Evolutionary conservation across 2,888 invertebrate genomes (phyloP).

Genomic region (Orchesellides sinensis): DNA sequence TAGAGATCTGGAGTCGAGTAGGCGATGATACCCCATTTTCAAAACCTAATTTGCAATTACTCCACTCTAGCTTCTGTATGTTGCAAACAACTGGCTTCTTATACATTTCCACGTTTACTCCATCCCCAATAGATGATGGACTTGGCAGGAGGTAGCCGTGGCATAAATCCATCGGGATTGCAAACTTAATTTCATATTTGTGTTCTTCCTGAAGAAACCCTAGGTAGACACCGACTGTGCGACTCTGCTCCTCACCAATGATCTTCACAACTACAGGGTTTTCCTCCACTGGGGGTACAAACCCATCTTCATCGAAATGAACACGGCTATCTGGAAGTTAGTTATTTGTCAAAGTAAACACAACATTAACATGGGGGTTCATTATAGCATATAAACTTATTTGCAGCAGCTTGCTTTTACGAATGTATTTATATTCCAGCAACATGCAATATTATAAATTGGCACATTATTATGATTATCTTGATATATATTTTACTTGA

Average conservation of each 20-base stretch:
- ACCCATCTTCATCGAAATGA: constrained; percentile 70
- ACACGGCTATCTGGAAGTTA: constrained; percentile 69
- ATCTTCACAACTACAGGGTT: constrained; percentile 69
- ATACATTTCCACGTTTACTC: constrained; percentile 33
- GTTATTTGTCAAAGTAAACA: too few species aligned
- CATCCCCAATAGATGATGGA: constrained; percentile 23
- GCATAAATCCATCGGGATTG: constrained; percentile 65
- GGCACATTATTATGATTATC: too few species aligned
- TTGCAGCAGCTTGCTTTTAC: too few species aligned
- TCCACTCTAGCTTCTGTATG: constrained; percentile 60
- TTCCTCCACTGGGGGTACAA: constrained; percentile 59
- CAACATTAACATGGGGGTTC: too few species aligned
- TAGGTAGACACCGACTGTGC: constrained; percentile 69
- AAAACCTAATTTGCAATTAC: neutral
- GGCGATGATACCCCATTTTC: constrained; percentile 28
- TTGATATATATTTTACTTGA: neutral
- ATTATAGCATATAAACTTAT: too few species aligned
- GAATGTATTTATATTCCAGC: too few species aligned
- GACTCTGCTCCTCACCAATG: constrained; percentile 67
- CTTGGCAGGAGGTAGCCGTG: constrained; percentile 54
- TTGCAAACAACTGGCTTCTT: constrained; percentile 47
- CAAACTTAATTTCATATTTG: constrained; percentile 70
- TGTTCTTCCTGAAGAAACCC: constrained; percentile 72
- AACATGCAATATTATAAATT: too few species aligned
- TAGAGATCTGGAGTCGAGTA: constrained; percentile 42